Percentiles rank a stretch among this genome's conserved stretches.
Conservation (phyloP, 30 jellyfish, hydroid and myxozoan species). For the Pseudorhiza aurosa region DNA sequence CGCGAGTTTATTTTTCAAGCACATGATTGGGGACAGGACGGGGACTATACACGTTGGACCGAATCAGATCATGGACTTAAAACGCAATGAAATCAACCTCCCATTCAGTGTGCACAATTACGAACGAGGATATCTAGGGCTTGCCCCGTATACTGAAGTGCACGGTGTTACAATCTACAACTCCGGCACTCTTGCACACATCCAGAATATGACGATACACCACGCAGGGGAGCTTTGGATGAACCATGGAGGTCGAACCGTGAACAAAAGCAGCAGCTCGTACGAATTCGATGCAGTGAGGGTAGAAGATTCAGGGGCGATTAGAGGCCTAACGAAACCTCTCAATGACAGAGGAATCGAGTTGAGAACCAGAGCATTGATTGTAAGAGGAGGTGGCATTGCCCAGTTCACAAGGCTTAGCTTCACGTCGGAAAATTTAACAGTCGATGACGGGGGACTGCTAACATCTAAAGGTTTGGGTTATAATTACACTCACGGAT, state of each 20-base stretch:
- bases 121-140: slow-evolving; percentile 69
- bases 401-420: slow-evolving; percentile 50
- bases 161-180: slow-evolving; percentile 67
- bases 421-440: slow-evolving; percentile 42
- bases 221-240: slow-evolving; percentile 76
- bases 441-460: slow-evolving; percentile 71
- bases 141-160: slow-evolving; percentile 69
- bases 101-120: slow-evolving; percentile 72
- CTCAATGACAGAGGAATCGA: slow-evolving; percentile 22
- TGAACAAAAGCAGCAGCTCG: slow-evolving; percentile 20
- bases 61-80: slow-evolving; percentile 54
- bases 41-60: slow-evolving; percentile 77
- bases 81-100: slow-evolving; percentile 51
- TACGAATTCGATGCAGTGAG: slow-evolving; percentile 63
- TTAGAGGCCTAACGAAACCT: slow-evolving; percentile 59
- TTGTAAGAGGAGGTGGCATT: slow-evolving; percentile 64
- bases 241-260: slow-evolving; percentile 74
- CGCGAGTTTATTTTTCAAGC: slow-evolving; percentile 59
- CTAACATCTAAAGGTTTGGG: slow-evolving; percentile 62
- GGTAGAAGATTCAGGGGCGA: slow-evolving; percentile 50
- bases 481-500: slow-evolving; percentile 54
- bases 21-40: slow-evolving; percentile 73
- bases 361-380: slow-evolving; percentile 32
- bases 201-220: slow-evolving; percentile 57
- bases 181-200: slow-evolving; percentile 60